phyloP scores from a whole-genome alignment of 2,797 vertebrate species.

The Halcyon smyrnensis region DNA sequence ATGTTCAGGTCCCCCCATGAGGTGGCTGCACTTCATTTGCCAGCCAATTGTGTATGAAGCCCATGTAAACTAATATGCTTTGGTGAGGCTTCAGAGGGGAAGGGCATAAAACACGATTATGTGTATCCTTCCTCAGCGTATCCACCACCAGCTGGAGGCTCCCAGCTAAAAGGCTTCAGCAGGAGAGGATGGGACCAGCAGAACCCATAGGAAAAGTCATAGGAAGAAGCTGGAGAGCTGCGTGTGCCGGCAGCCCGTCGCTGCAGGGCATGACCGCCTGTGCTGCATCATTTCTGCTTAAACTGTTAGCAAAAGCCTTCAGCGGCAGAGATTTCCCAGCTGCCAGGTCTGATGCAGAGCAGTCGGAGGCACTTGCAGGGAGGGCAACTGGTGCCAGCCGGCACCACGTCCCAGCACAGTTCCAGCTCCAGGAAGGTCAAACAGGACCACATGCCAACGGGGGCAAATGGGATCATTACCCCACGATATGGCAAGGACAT shows the following conservation, averaged over 20 bases:
- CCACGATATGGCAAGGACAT: not conserved
- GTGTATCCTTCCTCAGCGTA: not conserved
- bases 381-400: not conserved
- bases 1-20: not conserved
- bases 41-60: not conserved
- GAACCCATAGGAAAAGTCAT: accelerated
- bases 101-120: not conserved
- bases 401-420: accelerated
- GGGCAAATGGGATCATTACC: accelerated
- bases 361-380: not conserved
- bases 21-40: conserved; percentile 24
- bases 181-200: not conserved
- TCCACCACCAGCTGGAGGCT: not conserved
- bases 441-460: accelerated
- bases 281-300: not conserved
- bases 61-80: not conserved
- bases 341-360: not conserved
- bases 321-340: not conserved
- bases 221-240: not conserved
- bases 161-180: not conserved
- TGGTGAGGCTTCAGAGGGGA: not conserved
- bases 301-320: not conserved
- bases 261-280: not conserved
- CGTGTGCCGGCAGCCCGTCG: accelerated
- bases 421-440: accelerated